A percentile compares a stretch with the other conserved stretches of the same genome.
Conservation (phyloP, 2,113 vertebrate genomes). For the Nothobranchius kuhntae region DNA sequence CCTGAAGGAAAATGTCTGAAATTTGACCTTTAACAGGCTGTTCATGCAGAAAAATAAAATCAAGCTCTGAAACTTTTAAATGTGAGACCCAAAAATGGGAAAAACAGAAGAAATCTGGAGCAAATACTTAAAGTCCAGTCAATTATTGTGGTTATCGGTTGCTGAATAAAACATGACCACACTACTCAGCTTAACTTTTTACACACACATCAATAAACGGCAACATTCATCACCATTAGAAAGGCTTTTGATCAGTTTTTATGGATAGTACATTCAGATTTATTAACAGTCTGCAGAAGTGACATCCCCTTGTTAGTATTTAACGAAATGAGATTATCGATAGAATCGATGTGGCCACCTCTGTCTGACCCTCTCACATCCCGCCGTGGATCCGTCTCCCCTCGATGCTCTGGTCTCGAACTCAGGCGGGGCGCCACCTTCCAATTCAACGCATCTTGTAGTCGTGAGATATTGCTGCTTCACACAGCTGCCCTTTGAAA, state of each 20-base stretch:
- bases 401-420: conserved; percentile 25
- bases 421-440: conserved; percentile 25
- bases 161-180: conserved; percentile 32
- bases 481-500: conserved; percentile 97
- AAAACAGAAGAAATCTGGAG: background rate
- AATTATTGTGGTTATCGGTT: conserved; percentile 31
- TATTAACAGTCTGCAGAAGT: conserved; percentile 60
- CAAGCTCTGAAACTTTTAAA: too few species aligned
- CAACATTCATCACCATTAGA: conserved; percentile 59
- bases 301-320: conserved; percentile 28
- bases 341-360: conserved; percentile 28
- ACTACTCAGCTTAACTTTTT: conserved; percentile 47
- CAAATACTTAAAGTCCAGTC: background rate
- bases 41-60: too few species aligned
- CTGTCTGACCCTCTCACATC: conserved; percentile 12
- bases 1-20: too few species aligned
- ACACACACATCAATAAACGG: conserved; percentile 14
- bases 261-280: conserved; percentile 67
- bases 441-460: conserved; percentile 94
- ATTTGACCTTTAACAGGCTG: too few species aligned
- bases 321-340: conserved; percentile 17
- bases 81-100: too few species aligned
- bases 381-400: conserved; percentile 20
- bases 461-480: conserved; percentile 93
- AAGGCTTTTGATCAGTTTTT: conserved; percentile 38